Evolutionary conservation across 2,888 invertebrate species (phyloP), one percentile per base, ranked within the genome.

Genomic region (Portevinia maculata): DNA sequence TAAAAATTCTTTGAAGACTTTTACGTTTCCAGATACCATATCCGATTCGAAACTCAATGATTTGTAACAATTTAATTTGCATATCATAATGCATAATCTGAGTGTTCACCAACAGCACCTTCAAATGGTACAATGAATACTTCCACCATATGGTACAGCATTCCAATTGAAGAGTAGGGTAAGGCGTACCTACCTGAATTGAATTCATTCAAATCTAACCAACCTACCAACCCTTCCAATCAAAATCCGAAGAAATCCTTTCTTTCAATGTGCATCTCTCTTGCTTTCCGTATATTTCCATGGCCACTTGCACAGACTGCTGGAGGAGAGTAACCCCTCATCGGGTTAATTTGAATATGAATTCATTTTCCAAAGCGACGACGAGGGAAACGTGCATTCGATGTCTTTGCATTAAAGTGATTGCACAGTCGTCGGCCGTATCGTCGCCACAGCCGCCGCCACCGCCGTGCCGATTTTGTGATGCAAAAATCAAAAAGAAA

Each of bases 21-120:
- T 44, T 1, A 24, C 50, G 8, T 17, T 46, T 19, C 13, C 39
- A 21, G 30, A 8, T 21, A 11, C 34, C 34, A 50, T 28, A 79
- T 57, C 21, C 32, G 13, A 75, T 62, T 55, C 55, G 28, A 28
- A 44, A 70, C 50, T 39, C 76, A 81, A 64, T 76, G 76, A 75
- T 52, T 70, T 81, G 81, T 65, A 70, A 81, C 70, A 76, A 59
- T 76, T 59, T 70, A 70, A 76, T 81, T 81, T 81, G 76, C 81
- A 81, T 81, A 81, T 39, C 57, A 30, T 48, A 81, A 81, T 69
- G 41, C 44, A 21, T 52, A 57, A 37, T 50, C 4, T 55, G 55
- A 69, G 69, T 67, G 48, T 50, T 62, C 44, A n/a, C 41, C 53
- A 60, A 17, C 62, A 65, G 46, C 73, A 48, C 65, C 65, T 57